phyloP scores from a whole-genome alignment of 2,113 vertebrate species.

The Xenopus tropicalis region UCB_Xtro_10.0 CM004445.2:94717501-94718000 shows the following conservation, averaged over 20 bases:
- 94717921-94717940: neutral
- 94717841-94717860: constrained; percentile 10
- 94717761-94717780: constrained; percentile 15
- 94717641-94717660: too few species aligned
- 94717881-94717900: constrained; percentile 1
- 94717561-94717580: too few species aligned
- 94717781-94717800: constrained; percentile 4
- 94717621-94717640: too few species aligned
- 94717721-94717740: constrained; percentile 29
- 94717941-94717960: too few species aligned
- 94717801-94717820: constrained; percentile 6
- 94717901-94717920: neutral
- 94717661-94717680: too few species aligned
- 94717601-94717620: too few species aligned
- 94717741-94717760: constrained; percentile 30
- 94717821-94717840: constrained; percentile 6
- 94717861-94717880: neutral
- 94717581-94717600: too few species aligned
- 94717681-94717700: too few species aligned
- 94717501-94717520: neutral
- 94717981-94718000: too few species aligned
- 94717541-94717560: too few species aligned
- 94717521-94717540: neutral
- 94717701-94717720: neutral
- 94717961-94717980: too few species aligned